Conservation (phyloP, 2,797 vertebrate genomes). For the Muraenolepis orangiensis region DNA sequence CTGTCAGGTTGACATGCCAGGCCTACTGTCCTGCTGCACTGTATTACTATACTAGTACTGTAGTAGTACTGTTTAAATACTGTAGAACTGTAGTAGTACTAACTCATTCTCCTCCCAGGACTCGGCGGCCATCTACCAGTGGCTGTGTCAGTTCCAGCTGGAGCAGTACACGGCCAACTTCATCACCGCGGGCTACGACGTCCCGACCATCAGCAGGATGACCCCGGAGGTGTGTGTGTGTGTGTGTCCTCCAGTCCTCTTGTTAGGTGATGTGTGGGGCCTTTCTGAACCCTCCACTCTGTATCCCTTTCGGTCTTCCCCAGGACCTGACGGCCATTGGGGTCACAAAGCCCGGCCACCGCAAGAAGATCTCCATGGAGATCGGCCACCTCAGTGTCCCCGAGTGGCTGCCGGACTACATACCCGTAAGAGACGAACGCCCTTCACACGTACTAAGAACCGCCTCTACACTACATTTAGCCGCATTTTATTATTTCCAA, state of each 20-base stretch:
- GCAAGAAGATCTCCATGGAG: conserved; percentile 94
- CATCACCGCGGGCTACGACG: conserved; percentile 85
- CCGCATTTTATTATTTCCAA: not conserved
- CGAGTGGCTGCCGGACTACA: conserved; percentile 91
- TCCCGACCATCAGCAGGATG: conserved; percentile 96
- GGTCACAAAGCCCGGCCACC: conserved; percentile 93
- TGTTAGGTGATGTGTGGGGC: too few species aligned
- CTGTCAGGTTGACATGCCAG: too few species aligned
- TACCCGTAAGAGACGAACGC: conserved; percentile 75
- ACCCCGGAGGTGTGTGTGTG: conserved; percentile 83
- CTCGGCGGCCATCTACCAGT: conserved; percentile 90
- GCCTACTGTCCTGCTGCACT: too few species aligned
- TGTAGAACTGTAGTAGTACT: not conserved
- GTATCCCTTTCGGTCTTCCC: not conserved
- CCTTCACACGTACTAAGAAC: too few species aligned
- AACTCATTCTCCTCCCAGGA: conserved; percentile 69
- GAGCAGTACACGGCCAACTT: conserved; percentile 91
- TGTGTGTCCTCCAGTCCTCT: too few species aligned
- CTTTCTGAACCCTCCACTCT: not conserved
- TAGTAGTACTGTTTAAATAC: too few species aligned
- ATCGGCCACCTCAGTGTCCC: conserved; percentile 87
- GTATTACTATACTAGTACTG: too few species aligned
- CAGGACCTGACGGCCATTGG: conserved; percentile 95
- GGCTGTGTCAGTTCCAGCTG: conserved; percentile 90
- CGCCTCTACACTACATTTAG: too few species aligned